Conservation (phyloP, 2,113 vertebrate genomes). For the Syrmaticus mikado region DNA sequence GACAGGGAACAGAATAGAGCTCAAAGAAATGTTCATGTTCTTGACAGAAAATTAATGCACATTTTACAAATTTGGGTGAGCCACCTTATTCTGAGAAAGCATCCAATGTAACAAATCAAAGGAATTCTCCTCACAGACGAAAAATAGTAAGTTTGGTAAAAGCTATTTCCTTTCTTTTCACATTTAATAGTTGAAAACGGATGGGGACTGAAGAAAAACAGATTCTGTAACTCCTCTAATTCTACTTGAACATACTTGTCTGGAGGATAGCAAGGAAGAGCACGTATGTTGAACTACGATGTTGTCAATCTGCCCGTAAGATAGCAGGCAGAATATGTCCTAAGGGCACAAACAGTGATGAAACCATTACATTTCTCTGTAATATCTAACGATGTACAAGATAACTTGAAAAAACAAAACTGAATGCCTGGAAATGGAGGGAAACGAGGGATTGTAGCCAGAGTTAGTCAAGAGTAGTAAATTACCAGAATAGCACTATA, state of each 20-base stretch:
- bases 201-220: background rate
- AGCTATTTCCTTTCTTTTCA: background rate
- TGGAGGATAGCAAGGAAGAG: background rate
- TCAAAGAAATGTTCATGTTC: fast-evolving
- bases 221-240: background rate
- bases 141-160: background rate
- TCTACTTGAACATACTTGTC: background rate
- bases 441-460: background rate
- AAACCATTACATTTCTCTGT: background rate
- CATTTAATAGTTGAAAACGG: background rate
- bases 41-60: background rate
- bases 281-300: background rate
- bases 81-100: background rate
- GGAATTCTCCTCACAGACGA: background rate
- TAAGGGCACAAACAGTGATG: background rate
- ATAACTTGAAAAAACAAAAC: background rate
- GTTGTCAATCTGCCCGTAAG: background rate
- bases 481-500: background rate
- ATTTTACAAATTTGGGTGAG: background rate
- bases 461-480: background rate
- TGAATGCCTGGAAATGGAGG: background rate
- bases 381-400: background rate
- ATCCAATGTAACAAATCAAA: background rate
- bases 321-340: background rate
- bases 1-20: background rate